Base-by-base conservation (phyloP, 1,140 invertebrate genomes). In the Notospermus geniculatus region DNA sequence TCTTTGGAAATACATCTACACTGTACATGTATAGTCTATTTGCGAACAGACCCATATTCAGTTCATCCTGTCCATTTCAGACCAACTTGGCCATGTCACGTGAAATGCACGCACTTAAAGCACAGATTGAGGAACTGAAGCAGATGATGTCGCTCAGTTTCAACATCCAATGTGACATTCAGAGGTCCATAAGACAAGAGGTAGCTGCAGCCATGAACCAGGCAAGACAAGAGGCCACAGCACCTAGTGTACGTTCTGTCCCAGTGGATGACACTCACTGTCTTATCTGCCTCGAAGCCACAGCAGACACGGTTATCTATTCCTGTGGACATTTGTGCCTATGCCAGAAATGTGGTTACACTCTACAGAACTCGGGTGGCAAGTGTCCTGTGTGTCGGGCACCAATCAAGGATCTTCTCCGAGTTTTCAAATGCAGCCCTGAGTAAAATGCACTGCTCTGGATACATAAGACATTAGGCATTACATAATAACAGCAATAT, bases 251-350 rank as follows among this genome's bases (percentile, higher is more conserved):
- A 7, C 25, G 58, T 22, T 65, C 68, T 22, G 55, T 36, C 15
- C 73, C 77, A 56, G 68, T 75, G 7, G 72, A 63, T 54, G 76
- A 78, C 62, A 71, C 71, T 1, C 71, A 74, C 32, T 81, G 79
- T 64, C 54, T 79, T 2, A 78, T 81, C 22, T 81, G 79, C 58
- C 62, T 79, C 43, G 78, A 80, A 25, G 70, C 67, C 41, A 63
- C 66, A 50, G 72, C 73, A 11, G 78, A 81, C 65, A 69, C 73
- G 2, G 79, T 80, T 2, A 65, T 81, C n/a, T 80, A 81, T 54
- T 76, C 78, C 60, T 81, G 79, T 73, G 79, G 79, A 27, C 79
- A 81, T 59, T 72, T 81, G 70, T 80, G 79, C 56, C 67, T 78
- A 0, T 81, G 79, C 62, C 77, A 70, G 57, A 55, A 57, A 2